Evolutionary conservation across 1,140 invertebrate genomes (phyloP), one percentile per base, ranked within the genome.

Genomic region (Subanguina moxae): DNA sequence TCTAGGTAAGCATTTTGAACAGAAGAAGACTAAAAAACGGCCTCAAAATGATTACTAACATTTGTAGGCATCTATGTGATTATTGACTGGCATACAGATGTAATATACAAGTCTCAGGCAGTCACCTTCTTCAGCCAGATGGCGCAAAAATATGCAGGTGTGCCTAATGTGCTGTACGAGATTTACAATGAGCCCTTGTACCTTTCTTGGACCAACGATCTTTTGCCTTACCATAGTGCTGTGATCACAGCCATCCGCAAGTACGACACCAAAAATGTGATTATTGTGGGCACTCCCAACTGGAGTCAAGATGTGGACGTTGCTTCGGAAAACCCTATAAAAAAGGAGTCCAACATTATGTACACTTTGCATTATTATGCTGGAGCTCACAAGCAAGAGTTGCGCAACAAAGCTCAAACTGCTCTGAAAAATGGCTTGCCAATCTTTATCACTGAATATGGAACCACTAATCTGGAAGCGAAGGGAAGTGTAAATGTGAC

Each of bases 401-500:
- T 68, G n/a, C 59, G 66, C 1, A 21, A 68, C 30, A 68, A 65
- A 27, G 66, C 66, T 9, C 66, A 65, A 17, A 32, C 42, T 1
- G 64, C 64, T 0, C 30, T 68, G n/a, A 15, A 68, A n/a, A 65
- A 48, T 30, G 57, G 57, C 15, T 32, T 68, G 52, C 66, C 66
- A 46, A 15, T 68, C n/a, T 68, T 68, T 65, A 59, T 68, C 42
- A 68, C 66, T 13, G 66, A 68, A 62, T 65, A 68, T 25, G 66
- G 66, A 17, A 59, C 57, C 21, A 46, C 27, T 19, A 28, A 30
- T 8, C 15, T 9, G 27, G 42, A 19, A 1, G 66, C 58, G 0
- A 57, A 64, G 15, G 66, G 66, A 7, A 15, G 1, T 15, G 27
- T 56, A 27, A 25, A 68, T 56, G 19, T 63, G 46, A 28, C 1